phyloP scores from a whole-genome alignment of 2,888 invertebrate species.

The Tethea ocularis region DNA sequence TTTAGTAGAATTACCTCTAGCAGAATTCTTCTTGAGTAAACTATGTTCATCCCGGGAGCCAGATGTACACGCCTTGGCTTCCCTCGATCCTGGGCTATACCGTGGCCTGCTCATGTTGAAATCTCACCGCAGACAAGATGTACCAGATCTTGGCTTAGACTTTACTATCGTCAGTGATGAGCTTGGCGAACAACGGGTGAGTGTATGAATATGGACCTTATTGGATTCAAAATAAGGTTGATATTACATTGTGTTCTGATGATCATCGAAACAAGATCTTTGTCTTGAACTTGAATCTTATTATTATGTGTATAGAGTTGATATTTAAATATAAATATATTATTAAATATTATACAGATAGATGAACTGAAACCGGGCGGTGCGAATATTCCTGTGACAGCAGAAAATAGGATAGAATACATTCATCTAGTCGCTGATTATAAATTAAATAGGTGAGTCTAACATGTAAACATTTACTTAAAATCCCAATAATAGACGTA shows the following conservation, averaged over 20 bases:
- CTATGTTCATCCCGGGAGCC: constrained; percentile 90
- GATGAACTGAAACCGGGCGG: constrained; percentile 97
- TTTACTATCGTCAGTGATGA: constrained; percentile 96
- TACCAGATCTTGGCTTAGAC: constrained; percentile 94
- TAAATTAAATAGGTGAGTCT: constrained; percentile 90
- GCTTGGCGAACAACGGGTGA: constrained; percentile 92
- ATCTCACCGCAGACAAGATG: constrained; percentile 91
- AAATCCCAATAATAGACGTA: background rate
- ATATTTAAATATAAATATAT: too few relatives aligned
- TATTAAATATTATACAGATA: constrained; percentile 78
- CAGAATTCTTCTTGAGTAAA: constrained; percentile 94
- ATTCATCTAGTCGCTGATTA: constrained; percentile 98
- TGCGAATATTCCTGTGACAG: constrained; percentile 94
- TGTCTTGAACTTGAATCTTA: too few relatives aligned
- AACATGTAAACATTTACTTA: background rate
- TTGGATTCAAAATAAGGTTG: background rate
- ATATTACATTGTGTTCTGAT: too few relatives aligned
- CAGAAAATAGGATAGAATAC: constrained; percentile 97
- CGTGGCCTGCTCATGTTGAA: constrained; percentile 94
- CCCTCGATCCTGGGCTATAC: constrained; percentile 96
- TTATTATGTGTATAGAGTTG: too few relatives aligned
- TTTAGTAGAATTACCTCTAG: constrained; percentile 96
- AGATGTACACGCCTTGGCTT: constrained; percentile 96
- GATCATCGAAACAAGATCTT: too few relatives aligned
- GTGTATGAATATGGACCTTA: constrained; percentile 16